Evolutionary conservation across 37 sponge, comb jelly and placozoan species (phyloP).

Genomic region (Haliclona indistincta): DNA sequence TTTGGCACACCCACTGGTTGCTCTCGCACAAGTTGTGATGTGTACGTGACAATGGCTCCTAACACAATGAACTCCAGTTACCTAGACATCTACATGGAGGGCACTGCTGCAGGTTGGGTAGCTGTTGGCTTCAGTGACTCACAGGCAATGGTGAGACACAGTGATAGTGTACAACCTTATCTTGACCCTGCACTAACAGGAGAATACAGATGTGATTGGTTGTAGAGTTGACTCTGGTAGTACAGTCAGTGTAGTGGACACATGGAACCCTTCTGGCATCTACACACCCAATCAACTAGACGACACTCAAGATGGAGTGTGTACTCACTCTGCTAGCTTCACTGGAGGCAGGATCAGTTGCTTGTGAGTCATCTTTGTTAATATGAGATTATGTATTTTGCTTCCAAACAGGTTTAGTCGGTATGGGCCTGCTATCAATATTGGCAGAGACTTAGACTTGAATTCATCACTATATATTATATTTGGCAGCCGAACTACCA

Average conservation of each 20-base stretch:
- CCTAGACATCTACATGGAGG: constrained; percentile 43
- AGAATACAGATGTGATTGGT: constrained; percentile 31
- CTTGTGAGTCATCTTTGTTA: too few relatives aligned
- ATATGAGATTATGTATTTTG: too few relatives aligned
- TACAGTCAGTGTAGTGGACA: constrained; percentile 1
- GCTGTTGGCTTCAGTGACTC: constrained; percentile 44
- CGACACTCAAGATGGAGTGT: background rate
- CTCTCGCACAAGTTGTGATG: background rate
- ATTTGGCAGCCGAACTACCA: too few relatives aligned
- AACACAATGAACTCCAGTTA: constrained; percentile 3
- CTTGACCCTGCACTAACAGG: too few relatives aligned
- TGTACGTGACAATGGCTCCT: constrained; percentile 12
- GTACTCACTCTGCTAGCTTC: background rate
- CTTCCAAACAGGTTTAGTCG: too few relatives aligned
- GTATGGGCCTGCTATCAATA: too few relatives aligned
- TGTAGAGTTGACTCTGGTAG: background rate
- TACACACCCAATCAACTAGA: constrained; percentile 6
- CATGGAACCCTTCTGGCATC: constrained; percentile 12
- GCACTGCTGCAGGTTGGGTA: constrained; percentile 24
- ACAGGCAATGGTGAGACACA: constrained; percentile 24
- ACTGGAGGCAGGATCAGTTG: constrained; percentile 30
- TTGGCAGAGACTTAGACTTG: too few relatives aligned
- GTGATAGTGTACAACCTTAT: too few relatives aligned
- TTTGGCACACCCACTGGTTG: background rate
- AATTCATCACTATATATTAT: too few relatives aligned